Conservation (phyloP, 2,888 invertebrate species). For the Eudasyphora cyanicolor region DNA sequence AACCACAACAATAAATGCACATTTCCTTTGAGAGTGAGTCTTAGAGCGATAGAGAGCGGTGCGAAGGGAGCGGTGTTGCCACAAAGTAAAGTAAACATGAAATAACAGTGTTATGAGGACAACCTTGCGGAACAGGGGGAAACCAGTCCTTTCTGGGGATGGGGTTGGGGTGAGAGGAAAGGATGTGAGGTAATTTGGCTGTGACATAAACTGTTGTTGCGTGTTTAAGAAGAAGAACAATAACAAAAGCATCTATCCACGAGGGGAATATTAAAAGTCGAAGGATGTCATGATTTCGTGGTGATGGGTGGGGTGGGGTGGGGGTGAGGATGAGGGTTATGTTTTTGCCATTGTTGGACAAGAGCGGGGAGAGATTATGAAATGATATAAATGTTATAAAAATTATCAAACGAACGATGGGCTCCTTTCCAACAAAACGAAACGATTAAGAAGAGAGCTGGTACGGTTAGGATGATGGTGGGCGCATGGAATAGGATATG, state of each 20-base stretch:
- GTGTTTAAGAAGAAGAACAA: slow-evolving; percentile 1
- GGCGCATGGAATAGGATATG: background rate
- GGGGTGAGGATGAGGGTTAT: background rate
- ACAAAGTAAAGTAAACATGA: slow-evolving; percentile 26
- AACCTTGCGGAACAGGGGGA: no score
- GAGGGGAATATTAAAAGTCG: slow-evolving; percentile 7
- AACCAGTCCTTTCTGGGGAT: no score
- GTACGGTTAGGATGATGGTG: background rate
- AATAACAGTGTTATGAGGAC: slow-evolving; percentile 7
- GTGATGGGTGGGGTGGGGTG: background rate
- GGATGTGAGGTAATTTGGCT: background rate
- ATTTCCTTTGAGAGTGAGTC: background rate
- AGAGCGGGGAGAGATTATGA: slow-evolving; percentile 23
- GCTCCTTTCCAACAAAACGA: background rate
- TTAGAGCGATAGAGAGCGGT: background rate
- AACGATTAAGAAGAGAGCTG: background rate
- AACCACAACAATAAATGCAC: background rate
- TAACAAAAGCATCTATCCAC: background rate
- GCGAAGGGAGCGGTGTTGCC: background rate
- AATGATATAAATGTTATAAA: slow-evolving; percentile 36
- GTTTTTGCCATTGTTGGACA: no score
- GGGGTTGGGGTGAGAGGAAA: background rate
- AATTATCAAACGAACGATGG: background rate
- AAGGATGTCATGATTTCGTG: background rate
- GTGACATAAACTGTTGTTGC: slow-evolving; percentile 13